These are phyloP conservation scores for Entomobrya multifasciata DNA, from an alignment of 2,888 invertebrate species.

Conservation along the genomic window DNA sequence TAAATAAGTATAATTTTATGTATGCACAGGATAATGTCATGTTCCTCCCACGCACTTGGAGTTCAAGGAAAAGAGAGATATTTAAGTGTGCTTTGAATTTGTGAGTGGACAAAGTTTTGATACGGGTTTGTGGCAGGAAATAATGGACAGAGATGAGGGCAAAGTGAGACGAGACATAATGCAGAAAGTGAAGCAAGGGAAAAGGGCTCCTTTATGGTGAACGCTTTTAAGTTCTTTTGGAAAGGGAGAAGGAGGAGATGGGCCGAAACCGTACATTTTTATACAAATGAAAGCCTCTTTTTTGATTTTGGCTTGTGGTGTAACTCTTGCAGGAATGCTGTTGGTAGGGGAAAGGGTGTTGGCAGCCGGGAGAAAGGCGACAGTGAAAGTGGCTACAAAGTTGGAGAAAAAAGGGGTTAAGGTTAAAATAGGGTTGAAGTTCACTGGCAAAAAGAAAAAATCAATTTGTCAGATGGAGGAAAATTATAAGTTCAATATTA, in stretches of 20 bases:
- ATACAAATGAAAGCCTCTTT: slow-evolving; percentile 46
- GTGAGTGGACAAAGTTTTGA: slow-evolving; percentile 6
- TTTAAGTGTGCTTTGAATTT: not conserved
- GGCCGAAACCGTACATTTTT: slow-evolving; percentile 37
- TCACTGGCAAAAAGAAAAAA: too few species aligned
- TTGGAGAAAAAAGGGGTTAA: too few species aligned
- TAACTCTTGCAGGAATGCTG: not conserved
- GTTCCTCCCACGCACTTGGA: slow-evolving; percentile 2
- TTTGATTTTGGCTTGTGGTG: slow-evolving; percentile 31
- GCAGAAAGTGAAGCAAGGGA: slow-evolving; percentile 2
- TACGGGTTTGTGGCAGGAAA: slow-evolving; percentile 13
- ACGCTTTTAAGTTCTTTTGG: not conserved
- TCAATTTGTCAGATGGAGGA: too few species aligned
- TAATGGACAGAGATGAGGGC: not conserved
- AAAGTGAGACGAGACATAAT: not conserved
- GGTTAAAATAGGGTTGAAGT: too few species aligned
- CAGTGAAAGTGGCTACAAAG: not conserved
- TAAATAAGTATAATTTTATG: slow-evolving; percentile 28
- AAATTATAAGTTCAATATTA: too few species aligned
- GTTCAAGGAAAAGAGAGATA: slow-evolving; percentile 31
- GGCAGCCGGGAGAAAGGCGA: not conserved
- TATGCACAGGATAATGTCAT: slow-evolving; percentile 22
- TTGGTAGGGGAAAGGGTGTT: not conserved
- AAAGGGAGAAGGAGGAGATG: not conserved
- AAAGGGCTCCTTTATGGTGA: not conserved